phyloP scores from a whole-genome alignment of 2,113 vertebrate genomes.

The Protobothrops mucrosquamatus region DNA sequence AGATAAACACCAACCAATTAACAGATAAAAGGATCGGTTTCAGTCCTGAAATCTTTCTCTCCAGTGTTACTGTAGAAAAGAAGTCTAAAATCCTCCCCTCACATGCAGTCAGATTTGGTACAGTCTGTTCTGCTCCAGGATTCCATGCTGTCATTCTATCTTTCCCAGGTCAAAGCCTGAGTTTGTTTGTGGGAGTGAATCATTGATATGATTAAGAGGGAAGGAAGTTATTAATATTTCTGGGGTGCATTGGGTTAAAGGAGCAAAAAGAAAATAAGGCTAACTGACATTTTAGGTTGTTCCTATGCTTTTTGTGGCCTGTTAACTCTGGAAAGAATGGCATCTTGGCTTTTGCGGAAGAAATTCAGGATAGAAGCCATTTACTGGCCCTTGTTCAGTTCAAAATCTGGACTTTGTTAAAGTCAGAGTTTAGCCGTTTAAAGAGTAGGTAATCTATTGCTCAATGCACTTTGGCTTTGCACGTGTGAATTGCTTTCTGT shows the following conservation, averaged over 20 bases:
- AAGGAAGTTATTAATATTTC: neutral
- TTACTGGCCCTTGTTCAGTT: neutral
- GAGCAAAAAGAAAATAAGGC: neutral
- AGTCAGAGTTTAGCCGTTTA: neutral
- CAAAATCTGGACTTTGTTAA: neutral
- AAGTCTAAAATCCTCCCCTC: neutral
- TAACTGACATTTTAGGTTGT: neutral
- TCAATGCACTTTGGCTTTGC: neutral
- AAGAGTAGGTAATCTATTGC: neutral
- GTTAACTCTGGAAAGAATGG: neutral
- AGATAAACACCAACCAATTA: neutral
- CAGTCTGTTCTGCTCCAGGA: neutral
- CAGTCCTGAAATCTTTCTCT: neutral
- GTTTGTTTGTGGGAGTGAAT: neutral
- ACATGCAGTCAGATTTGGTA: neutral
- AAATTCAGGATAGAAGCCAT: neutral
- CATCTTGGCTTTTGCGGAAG: neutral
- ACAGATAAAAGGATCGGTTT: neutral
- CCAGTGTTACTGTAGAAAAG: neutral
- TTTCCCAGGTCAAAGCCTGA: neutral
- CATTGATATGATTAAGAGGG: neutral
- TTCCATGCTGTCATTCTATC: neutral
- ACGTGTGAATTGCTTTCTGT: neutral
- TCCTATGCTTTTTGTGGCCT: neutral
- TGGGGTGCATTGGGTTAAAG: neutral